phyloP scores from a whole-genome alignment of 2,113 vertebrate genomes.

The Thermophis baileyi region DNA sequence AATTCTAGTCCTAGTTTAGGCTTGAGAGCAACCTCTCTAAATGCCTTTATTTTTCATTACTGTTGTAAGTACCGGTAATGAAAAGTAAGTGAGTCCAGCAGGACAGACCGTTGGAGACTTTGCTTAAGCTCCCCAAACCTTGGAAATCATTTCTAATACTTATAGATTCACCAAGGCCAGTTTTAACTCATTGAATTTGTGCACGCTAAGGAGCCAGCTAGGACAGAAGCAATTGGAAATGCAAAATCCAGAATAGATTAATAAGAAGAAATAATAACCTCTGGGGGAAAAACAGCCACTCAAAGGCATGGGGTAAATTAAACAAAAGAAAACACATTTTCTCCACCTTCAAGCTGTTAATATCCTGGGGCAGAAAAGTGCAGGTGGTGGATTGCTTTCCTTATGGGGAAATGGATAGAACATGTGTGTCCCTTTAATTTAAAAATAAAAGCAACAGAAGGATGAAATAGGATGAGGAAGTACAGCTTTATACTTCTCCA shows the following conservation, averaged over 20 bases:
- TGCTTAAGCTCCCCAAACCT: neutral
- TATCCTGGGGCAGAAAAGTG: neutral
- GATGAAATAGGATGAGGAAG: neutral
- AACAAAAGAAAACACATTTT: neutral
- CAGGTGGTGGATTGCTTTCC: neutral
- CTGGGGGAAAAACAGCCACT: no score
- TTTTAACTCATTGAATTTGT: neutral
- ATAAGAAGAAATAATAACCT: no score
- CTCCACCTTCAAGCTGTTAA: neutral
- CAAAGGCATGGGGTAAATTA: neutral
- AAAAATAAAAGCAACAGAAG: neutral
- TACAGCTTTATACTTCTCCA: neutral
- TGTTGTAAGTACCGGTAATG: neutral
- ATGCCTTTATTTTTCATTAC: neutral
- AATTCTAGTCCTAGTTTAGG: neutral
- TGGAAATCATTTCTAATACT: neutral
- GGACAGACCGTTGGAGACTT: neutral
- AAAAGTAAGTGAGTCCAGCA: neutral
- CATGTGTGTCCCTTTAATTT: neutral
- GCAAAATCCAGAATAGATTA: neutral
- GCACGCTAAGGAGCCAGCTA: neutral
- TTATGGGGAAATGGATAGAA: neutral
- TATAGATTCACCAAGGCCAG: neutral
- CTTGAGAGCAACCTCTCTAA: neutral
- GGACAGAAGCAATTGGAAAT: neutral